Evolutionary conservation across 2,113 vertebrate genomes (phyloP).

Genomic region (Cromileptes altivelis): DNA sequence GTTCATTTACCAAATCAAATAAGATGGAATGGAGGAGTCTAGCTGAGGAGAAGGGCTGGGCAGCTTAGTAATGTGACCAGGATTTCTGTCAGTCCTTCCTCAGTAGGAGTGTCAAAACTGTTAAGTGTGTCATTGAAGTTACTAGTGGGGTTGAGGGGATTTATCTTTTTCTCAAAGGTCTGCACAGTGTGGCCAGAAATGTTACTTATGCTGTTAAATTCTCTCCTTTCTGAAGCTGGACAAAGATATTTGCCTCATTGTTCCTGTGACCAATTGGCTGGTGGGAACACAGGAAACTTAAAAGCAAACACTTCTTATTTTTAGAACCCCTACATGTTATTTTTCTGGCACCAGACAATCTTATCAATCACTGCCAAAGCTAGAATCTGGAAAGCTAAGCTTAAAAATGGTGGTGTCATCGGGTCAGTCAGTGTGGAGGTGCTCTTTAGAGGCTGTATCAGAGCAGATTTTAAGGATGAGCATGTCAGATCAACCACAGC

Average conservation of each 20-base stretch:
- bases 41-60: not conserved
- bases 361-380: constrained; percentile 35
- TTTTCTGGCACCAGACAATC: constrained; percentile 9
- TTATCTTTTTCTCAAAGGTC: not conserved
- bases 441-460: not conserved
- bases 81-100: not conserved
- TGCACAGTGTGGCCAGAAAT: not conserved
- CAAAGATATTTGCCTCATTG: constrained; percentile 25
- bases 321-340: constrained; percentile 9
- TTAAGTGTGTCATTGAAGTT: not conserved
- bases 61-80: not conserved
- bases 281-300: constrained; percentile 35
- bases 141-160: not conserved
- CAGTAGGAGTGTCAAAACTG: not conserved
- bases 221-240: constrained; percentile 17
- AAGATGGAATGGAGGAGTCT: not conserved
- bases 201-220: not conserved
- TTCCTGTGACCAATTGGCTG: constrained; percentile 19
- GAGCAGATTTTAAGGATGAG: not conserved
- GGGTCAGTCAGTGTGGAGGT: not conserved
- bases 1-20: not conserved
- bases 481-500: not conserved
- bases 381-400: not conserved
- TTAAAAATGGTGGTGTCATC: not conserved
- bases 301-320: constrained; percentile 40